phyloP scores from a whole-genome alignment of 2,888 invertebrate species.

The Choreutis nemorana region DNA sequence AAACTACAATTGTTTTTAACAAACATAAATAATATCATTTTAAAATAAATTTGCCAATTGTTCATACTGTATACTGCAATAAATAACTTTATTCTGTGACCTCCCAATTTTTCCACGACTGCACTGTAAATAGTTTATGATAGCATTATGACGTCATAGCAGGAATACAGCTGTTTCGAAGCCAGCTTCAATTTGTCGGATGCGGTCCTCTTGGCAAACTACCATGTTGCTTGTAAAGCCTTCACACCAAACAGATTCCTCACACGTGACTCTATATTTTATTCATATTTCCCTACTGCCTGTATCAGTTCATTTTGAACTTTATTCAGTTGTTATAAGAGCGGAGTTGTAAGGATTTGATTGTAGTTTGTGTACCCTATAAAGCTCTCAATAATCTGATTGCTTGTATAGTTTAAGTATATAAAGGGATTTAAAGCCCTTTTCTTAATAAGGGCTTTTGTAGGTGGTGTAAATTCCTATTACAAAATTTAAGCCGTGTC shows the following conservation, averaged over 20 bases:
- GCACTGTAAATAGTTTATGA: neutral
- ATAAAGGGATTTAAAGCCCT: no score
- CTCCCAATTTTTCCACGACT: neutral
- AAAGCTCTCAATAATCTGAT: conserved; percentile 19
- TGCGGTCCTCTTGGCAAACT: conserved; percentile 3
- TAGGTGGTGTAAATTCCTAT: no score
- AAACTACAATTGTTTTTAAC: no score
- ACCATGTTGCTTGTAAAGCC: conserved; percentile 9
- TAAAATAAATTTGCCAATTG: neutral
- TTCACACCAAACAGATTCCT: conserved; percentile 19
- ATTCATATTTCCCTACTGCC: no score
- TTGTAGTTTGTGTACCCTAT: no score
- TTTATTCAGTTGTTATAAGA: no score
- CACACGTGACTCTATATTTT: conserved; percentile 38
- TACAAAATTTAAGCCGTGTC: no score
- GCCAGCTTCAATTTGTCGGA: no score
- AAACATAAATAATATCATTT: neutral
- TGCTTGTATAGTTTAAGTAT: no score
- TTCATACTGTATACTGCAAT: neutral
- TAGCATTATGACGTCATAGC: neutral
- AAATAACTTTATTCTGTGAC: neutral
- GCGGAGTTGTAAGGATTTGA: no score
- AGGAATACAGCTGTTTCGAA: neutral
- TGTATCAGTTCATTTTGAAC: no score
- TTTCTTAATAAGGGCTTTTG: no score